Conservation (phyloP, 2,888 invertebrate species). For the Andrena hattorfiana region DNA sequence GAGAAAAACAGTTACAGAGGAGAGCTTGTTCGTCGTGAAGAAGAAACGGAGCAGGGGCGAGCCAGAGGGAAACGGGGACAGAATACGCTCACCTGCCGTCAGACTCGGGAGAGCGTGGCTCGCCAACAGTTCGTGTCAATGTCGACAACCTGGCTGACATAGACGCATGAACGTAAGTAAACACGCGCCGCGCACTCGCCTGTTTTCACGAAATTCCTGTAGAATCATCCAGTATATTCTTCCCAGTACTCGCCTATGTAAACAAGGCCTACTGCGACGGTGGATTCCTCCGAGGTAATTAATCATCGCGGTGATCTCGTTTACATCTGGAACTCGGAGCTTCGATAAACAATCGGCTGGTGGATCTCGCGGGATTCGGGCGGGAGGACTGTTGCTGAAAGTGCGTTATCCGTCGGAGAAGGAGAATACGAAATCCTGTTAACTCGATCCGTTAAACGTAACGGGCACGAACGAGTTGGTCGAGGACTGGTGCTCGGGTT, state of each 20-base stretch:
- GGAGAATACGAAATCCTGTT: conserved; percentile 56
- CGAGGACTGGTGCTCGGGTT: background rate
- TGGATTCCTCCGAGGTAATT: conserved; percentile 1
- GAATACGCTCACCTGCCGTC: conserved; percentile 11
- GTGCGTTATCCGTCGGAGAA: conserved; percentile 7
- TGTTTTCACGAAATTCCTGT: conserved; percentile 31
- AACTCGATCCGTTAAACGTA: conserved; percentile 59
- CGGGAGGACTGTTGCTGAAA: background rate
- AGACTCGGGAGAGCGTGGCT: background rate
- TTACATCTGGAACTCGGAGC: background rate
- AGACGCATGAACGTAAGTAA: conserved; percentile 45
- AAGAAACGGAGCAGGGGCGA: background rate
- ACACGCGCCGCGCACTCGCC: conserved; percentile 15
- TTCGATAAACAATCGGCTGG: conserved; percentile 3
- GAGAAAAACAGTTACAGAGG: background rate
- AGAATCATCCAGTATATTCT: background rate
- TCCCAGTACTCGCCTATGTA: conserved; percentile 22
- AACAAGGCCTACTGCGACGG: conserved; percentile 22
- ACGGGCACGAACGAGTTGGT: conserved; percentile 36
- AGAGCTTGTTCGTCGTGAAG: conserved; percentile 29
- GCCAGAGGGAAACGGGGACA: background rate
- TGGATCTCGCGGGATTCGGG: background rate
- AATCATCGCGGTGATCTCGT: background rate
- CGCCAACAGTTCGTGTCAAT: conserved; percentile 10
- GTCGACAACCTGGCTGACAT: conserved; percentile 33